These are phyloP conservation scores for Chelonus insularis DNA, from an alignment of 1,140 invertebrate species.

Conservation along the genomic window DNA sequence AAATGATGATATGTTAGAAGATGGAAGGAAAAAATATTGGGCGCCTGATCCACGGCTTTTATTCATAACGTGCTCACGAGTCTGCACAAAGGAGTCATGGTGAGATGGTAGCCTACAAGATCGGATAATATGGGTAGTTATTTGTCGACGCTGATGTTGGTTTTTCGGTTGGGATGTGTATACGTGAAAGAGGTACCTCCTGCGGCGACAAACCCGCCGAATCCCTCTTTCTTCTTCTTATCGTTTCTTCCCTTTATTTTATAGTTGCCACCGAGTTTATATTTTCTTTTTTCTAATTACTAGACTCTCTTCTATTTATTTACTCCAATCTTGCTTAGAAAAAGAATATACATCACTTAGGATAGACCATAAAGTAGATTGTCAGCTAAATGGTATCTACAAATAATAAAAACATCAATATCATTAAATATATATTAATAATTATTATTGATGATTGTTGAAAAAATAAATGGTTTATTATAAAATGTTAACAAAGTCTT, in stretches of 20 bases:
- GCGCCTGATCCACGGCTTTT: conserved; percentile 2
- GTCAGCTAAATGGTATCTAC: too few species aligned
- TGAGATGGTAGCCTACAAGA: conserved; percentile 58
- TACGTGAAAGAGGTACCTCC: conserved; percentile 42
- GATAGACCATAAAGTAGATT: too few species aligned
- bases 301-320: too few species aligned
- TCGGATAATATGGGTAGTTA: conserved; percentile 60
- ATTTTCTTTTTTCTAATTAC: not conserved
- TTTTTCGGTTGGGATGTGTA: conserved; percentile 51
- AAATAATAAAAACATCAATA: too few species aligned
- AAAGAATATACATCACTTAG: too few species aligned
- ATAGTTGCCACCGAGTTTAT: not conserved
- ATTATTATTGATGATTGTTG: too few species aligned
- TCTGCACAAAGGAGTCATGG: conserved; percentile 54
- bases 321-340: too few species aligned
- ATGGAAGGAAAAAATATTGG: not conserved
- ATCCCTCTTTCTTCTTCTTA: conserved; percentile 28
- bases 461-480: too few species aligned
- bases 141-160: conserved; percentile 61
- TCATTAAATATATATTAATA: too few species aligned
- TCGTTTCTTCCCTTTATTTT: conserved; percentile 32
- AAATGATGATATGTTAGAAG: conserved; percentile 1
- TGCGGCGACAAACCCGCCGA: conserved; percentile 50
- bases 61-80: conserved; percentile 18
- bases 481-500: too few species aligned